A percentile compares a stretch with the other conserved stretches of the same genome.
These are phyloP conservation scores for Cabera pusaria DNA, from an alignment of 2,888 invertebrate species.

Conservation along the genomic window DNA sequence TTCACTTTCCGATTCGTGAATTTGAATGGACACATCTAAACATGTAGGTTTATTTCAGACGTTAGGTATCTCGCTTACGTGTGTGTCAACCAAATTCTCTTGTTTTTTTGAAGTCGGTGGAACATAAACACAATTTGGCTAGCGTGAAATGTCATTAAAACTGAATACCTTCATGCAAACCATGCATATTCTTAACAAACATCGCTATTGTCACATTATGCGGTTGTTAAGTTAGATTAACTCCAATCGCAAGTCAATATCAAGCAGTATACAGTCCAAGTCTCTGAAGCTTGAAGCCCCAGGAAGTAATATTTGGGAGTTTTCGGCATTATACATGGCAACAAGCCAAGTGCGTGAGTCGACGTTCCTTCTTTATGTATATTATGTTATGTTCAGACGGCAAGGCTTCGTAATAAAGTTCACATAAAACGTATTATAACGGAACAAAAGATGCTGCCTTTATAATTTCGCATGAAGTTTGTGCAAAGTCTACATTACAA, in stretches of 20 bases:
- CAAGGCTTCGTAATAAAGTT: slow-evolving; percentile 11
- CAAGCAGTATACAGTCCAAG: slow-evolving; percentile 29
- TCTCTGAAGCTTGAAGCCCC: slow-evolving; percentile 31
- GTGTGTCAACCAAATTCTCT: too few species aligned
- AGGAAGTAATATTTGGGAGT: slow-evolving; percentile 60
- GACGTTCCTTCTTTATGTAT: slow-evolving; percentile 14
- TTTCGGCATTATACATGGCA: slow-evolving; percentile 59
- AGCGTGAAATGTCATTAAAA: too few species aligned
- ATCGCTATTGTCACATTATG: slow-evolving; percentile 14
- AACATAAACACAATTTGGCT: too few species aligned
- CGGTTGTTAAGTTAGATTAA: slow-evolving; percentile 31
- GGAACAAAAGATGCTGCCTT: slow-evolving; percentile 4
- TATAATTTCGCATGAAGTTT: slow-evolving; percentile 2
- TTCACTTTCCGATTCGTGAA: too few species aligned
- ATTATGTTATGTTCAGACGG: slow-evolving; percentile 6
- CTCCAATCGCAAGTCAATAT: slow-evolving; percentile 34
- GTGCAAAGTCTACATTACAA: slow-evolving; percentile 1
- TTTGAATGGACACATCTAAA: too few species aligned
- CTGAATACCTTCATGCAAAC: too few species aligned
- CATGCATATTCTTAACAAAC: neutral
- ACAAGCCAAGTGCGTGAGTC: slow-evolving; percentile 48
- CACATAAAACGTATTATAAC: slow-evolving; percentile 7
- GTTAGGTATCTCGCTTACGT: too few species aligned
- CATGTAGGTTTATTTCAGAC: too few species aligned
- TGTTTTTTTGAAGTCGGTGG: too few species aligned